Evolutionary conservation across 2,113 vertebrate genomes (phyloP).

Genomic region (Grallaria varia): DNA sequence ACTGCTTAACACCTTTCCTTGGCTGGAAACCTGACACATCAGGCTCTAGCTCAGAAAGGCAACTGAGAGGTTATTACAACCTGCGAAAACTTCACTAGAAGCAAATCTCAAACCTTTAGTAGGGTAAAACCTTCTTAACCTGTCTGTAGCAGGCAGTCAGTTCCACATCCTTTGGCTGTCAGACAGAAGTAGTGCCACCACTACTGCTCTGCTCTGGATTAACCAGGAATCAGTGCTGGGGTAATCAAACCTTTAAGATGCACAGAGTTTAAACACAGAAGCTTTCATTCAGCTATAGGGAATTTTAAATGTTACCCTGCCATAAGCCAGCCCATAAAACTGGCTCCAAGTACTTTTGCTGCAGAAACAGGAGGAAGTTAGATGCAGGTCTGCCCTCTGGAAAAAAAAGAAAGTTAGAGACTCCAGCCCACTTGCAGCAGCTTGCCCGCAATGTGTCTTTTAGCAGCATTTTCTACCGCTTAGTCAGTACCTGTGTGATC

Average conservation of each 20-base stretch:
- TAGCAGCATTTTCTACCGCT: not conserved
- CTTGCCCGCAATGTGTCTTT: not conserved
- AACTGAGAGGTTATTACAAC: not conserved
- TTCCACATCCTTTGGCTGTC: not conserved
- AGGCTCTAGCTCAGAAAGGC: not conserved
- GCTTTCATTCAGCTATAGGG: not conserved
- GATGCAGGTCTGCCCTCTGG: fast-evolving
- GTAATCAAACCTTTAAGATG: not conserved
- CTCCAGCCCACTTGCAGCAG: not conserved
- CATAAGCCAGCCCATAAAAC: not conserved
- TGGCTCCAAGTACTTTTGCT: not conserved
- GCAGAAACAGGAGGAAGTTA: not conserved
- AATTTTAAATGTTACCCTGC: not conserved
- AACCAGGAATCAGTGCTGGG: not conserved
- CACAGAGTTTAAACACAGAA: not conserved
- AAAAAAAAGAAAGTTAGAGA: not conserved
- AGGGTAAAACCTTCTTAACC: not conserved
- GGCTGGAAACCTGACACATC: not conserved
- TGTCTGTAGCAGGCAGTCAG: not conserved
- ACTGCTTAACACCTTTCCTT: not conserved
- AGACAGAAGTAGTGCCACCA: not conserved
- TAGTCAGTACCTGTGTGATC: fast-evolving
- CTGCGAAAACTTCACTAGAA: not conserved
- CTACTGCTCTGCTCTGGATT: not conserved
- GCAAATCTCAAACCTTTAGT: not conserved